Evolutionary conservation across 2,797 vertebrate species (phyloP).

Genomic region (Pangasius larnaudii): DNA sequence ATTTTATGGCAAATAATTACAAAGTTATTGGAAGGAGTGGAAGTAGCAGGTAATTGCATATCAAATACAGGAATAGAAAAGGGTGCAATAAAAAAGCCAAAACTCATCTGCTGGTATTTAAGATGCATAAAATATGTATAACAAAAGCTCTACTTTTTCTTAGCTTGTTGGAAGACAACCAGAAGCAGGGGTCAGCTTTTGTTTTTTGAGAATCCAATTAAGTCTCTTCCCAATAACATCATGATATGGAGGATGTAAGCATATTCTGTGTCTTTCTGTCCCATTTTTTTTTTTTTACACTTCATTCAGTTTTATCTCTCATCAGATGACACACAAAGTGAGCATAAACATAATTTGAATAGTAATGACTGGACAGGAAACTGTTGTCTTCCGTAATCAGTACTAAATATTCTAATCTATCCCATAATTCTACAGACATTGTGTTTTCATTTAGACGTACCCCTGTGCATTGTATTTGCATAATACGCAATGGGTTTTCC

Average conservation of each 20-base stretch:
- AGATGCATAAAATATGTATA: slow-evolving; percentile 11
- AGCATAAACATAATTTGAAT: slow-evolving; percentile 4
- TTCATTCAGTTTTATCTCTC: neutral
- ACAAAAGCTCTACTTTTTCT: slow-evolving; percentile 9
- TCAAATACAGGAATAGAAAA: slow-evolving; percentile 11
- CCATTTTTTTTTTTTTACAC: neutral
- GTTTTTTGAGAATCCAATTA: slow-evolving; percentile 12
- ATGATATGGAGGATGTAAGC: slow-evolving; percentile 10
- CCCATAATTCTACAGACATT: slow-evolving; percentile 13
- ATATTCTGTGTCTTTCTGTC: slow-evolving; percentile 35
- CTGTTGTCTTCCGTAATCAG: neutral
- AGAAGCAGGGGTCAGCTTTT: slow-evolving; percentile 21
- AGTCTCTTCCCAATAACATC: slow-evolving; percentile 4
- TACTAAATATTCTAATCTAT: neutral
- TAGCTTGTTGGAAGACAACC: neutral
- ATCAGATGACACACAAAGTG: neutral
- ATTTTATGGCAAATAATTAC: slow-evolving; percentile 22
- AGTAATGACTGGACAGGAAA: neutral
- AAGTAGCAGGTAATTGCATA: slow-evolving; percentile 26
- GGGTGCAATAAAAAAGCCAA: slow-evolving; percentile 28
- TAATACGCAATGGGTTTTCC: neutral
- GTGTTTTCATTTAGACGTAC: slow-evolving; percentile 49
- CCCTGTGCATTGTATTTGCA: neutral
- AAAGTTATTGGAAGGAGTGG: slow-evolving; percentile 28
- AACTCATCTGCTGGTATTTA: slow-evolving; percentile 21